Evolutionary conservation across 2,888 invertebrate genomes (phyloP).

Genomic region (Argyresthia albistria): DNA sequence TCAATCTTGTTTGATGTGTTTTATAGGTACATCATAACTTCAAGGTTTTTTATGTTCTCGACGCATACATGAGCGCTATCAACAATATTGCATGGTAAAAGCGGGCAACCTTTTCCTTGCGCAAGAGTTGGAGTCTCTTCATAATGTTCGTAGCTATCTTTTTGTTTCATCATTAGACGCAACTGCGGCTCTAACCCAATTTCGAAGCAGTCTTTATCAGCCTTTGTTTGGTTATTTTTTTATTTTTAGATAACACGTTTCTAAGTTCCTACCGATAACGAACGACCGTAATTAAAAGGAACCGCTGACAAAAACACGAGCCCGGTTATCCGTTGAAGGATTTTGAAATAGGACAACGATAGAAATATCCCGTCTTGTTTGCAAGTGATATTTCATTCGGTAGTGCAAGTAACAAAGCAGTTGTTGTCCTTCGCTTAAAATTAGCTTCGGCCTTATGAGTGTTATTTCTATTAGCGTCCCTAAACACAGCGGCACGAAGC

Average conservation of each 20-base stretch:
- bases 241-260: not conserved
- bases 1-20: conserved; percentile 51
- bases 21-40: conserved; percentile 26
- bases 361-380: too few relatives aligned
- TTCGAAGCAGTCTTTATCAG: conserved; percentile 1
- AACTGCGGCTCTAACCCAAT: conserved; percentile 2
- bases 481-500: not conserved
- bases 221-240: conserved; percentile 1
- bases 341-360: too few relatives aligned
- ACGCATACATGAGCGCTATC: not conserved
- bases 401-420: not conserved
- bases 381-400: too few relatives aligned
- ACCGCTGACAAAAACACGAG: too few relatives aligned
- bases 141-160: not conserved
- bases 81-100: not conserved
- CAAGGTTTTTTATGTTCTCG: conserved; percentile 12
- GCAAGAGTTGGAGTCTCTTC: not conserved
- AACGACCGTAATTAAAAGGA: too few relatives aligned
- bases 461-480: conserved; percentile 8
- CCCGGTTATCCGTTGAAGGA: too few relatives aligned
- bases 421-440: conserved; percentile 13
- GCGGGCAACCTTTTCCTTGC: not conserved
- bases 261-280: not conserved
- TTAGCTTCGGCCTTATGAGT: conserved; percentile 14
- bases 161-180: conserved; percentile 1